phyloP scores from a whole-genome alignment of 2,888 invertebrate genomes.

The Brenthis hecate region DNA sequence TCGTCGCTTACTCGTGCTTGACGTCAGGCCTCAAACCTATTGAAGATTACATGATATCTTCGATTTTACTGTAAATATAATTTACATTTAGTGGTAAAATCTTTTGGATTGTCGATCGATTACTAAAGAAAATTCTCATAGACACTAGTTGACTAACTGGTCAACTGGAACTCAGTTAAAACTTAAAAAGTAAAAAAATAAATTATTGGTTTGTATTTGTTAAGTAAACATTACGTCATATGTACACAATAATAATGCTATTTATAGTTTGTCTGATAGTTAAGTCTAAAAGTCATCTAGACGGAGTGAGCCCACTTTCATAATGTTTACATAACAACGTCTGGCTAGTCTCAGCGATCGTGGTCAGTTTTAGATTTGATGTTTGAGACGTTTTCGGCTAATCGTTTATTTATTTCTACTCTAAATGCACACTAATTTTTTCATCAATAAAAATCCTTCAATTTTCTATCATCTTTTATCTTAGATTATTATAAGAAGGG shows the following conservation, averaged over 20 bases:
- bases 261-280: conserved; percentile 26
- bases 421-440: too few relatives aligned
- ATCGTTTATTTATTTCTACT: too few relatives aligned
- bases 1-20: conserved; percentile 44
- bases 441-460: too few relatives aligned
- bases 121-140: too few relatives aligned
- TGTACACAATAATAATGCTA: conserved; percentile 14
- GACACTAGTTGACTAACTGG: too few relatives aligned
- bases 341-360: conserved; percentile 22
- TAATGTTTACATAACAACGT: conserved; percentile 35
- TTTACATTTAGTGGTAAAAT: too few relatives aligned
- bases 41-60: conserved; percentile 14
- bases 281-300: conserved; percentile 25
- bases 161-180: too few relatives aligned
- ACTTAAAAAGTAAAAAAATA: neutral
- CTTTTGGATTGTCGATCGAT: too few relatives aligned
- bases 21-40: conserved; percentile 40
- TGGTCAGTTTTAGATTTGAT: conserved; percentile 24
- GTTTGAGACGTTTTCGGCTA: conserved; percentile 23
- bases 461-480: too few relatives aligned
- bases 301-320: conserved; percentile 26
- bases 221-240: conserved; percentile 17
- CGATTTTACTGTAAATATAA: neutral
- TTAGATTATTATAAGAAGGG: too few relatives aligned
- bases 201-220: neutral